Evolutionary conservation across 2,797 vertebrate genomes (phyloP), one percentile per base, ranked within the genome.

Genomic region (Xiphophorus birchmanni): DNA sequence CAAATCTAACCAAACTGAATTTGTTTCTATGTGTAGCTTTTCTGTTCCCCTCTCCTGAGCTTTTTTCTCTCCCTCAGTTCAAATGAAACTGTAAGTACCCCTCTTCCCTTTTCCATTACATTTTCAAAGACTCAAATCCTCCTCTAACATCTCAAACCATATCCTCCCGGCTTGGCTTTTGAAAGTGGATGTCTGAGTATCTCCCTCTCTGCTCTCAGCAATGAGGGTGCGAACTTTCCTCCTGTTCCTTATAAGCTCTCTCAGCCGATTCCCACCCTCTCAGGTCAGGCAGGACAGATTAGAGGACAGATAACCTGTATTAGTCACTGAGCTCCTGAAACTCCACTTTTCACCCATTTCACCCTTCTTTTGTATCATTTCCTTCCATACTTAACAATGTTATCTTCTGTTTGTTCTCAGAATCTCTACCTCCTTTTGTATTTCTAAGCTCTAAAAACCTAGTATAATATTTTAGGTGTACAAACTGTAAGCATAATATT

Each of bases 141-240:
- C 69, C 42, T 72, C 69, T 45, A 45, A 72, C 69, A 72, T n/a
- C 69, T 72, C 12, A 72, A 72, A 45, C 69, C n/a, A 45, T 45
- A 15, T 72, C 42, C 26, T 72, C 7, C 11, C 12, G 42, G 26
- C 42, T 45, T 72, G 42, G 42, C 42, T 45, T 72, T 72, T 44
- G 12, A 45, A 72, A 45, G 69, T 45, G 26, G 69, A 44, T 45
- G 42, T 45, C 69, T 45, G 69, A 72, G 69, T 72, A 45, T 72
- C 42, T 45, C 12, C 26, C 40, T 45, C n/a, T 72, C 26, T 72
- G 69, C 42, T 45, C 69, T 72, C 42, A 45, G 69, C 42, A 72
- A 45, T 45, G 42, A 45, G 40, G 69, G 69, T 45, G 42, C 0
- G 12, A 72, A 72, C 69, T 72, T 72, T 72, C 69, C 42, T 45